Percentiles rank a stretch among this genome's conserved stretches.
Evolutionary conservation across 2,113 vertebrate species (phyloP).

Genomic region (Meriones unguiculatus): DNA sequence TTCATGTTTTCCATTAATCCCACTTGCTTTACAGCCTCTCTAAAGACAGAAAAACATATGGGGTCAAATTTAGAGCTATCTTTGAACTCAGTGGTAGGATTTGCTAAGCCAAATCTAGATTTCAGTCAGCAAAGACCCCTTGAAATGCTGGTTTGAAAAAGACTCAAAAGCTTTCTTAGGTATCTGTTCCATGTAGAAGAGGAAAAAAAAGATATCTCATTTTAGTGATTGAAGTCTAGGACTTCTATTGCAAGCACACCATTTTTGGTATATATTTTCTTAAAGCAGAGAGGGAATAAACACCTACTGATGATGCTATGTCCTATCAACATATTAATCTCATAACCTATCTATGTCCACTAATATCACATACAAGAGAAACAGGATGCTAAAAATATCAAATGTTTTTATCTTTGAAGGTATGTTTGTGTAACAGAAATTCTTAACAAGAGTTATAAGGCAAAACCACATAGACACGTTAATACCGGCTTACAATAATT

Average conservation of each 20-base stretch:
- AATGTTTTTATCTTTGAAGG: background rate
- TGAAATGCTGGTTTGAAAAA: conserved; percentile 67
- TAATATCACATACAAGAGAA: background rate
- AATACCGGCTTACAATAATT: background rate
- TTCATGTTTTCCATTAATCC: conserved; percentile 72
- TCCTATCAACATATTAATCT: background rate
- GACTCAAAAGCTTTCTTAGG: conserved; percentile 66
- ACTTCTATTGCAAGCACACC: background rate
- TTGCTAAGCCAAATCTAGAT: conserved; percentile 61
- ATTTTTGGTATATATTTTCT: conserved; percentile 1
- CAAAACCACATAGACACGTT: background rate
- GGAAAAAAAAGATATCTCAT: background rate
- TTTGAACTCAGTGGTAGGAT: conserved; percentile 68
- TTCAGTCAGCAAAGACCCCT: conserved; percentile 55
- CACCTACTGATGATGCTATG: background rate
- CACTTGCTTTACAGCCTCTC: conserved; percentile 39
- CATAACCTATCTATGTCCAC: background rate
- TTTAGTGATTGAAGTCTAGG: conserved; percentile 34
- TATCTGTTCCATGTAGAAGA: conserved; percentile 18
- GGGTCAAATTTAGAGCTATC: conserved; percentile 65
- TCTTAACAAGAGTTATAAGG: conserved; percentile 10
- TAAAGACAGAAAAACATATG: conserved; percentile 62
- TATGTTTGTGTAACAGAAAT: background rate
- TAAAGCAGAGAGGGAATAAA: conserved; percentile 27
- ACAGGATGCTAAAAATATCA: background rate